Base-by-base conservation (phyloP, 1,140 invertebrate genomes). In the Yoshiicerus persimilis region DNA sequence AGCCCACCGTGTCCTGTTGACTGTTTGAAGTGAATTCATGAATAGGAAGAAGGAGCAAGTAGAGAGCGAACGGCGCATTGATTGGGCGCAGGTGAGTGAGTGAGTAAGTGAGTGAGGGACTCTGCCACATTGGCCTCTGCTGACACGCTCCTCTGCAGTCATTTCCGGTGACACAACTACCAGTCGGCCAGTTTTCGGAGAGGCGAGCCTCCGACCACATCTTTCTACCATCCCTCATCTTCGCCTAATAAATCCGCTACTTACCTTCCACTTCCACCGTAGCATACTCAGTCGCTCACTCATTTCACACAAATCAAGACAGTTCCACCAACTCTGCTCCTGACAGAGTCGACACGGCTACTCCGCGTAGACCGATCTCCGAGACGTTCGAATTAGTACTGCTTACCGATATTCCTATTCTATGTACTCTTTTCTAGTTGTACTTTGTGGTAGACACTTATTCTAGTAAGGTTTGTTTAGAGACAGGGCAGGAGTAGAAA, bases 91-190 rank as follows among this genome's bases (percentile, higher is more conserved):
- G 90, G 90, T 90, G 88, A 87, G 87, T 85, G 86, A 62, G 41
- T 13, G 70, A 34, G 47, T 56, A 56, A 56, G 47, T 56, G 47
- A 56, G 38, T 30, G 80, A 88, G 87, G 87, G 85, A 75, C 38
- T 86, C 87, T 66, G 77, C 84, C 87, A 86, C 84, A 30, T 30
- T 70, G 66, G 66, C 66, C 30, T 56, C 64, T n/a, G 64, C n/a
- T 90, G 90, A 86, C 90, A 89, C 88, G 90, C 89, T 90, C 88
- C 88, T 90, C 87, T 90, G 89, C 88, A 90, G 90, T 90, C 89
- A 88, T 89, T 90, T 90, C 90, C 90, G 90, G 90, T 89, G 87
- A 88, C 87, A 87, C 70, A 87, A 86, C 66, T 87, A 86, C 32
- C 88, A 90, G 89, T 90, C 89, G 89, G 89, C 64, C 87, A 89